Percentiles rank a stretch among this genome's conserved stretches.
phyloP scores from a whole-genome alignment of 2,888 invertebrate genomes.

The Beris chalybata region DNA sequence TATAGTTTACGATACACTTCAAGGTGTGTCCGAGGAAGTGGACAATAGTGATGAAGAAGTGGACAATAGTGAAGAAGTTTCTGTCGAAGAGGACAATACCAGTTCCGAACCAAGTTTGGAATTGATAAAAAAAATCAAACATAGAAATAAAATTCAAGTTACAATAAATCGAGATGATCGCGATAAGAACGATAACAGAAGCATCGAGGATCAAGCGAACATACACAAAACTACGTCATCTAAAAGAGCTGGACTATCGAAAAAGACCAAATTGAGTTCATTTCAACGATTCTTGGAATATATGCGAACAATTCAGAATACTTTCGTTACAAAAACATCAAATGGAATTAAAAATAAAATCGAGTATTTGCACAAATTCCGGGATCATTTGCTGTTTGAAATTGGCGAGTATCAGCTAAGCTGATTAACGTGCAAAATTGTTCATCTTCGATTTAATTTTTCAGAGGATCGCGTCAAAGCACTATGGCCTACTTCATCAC shows the following conservation, averaged over 20 bases:
- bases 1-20: background rate
- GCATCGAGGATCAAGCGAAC: background rate
- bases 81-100: background rate
- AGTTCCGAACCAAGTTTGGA: background rate
- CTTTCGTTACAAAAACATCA: slow-evolving; percentile 48
- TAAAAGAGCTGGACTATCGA: background rate
- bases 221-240: background rate
- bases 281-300: slow-evolving; percentile 51
- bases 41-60: background rate
- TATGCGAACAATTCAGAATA: slow-evolving; percentile 49
- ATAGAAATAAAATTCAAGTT: slow-evolving; percentile 15
- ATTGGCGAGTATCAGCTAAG: slow-evolving; percentile 63
- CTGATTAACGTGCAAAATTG: background rate
- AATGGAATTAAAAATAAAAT: slow-evolving; percentile 51
- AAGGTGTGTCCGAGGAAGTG: background rate
- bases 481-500: slow-evolving; percentile 54
- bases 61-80: background rate
- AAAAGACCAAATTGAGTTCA: slow-evolving; percentile 43
- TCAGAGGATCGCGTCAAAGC: slow-evolving; percentile 59
- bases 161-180: background rate
- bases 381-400: slow-evolving; percentile 62
- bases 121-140: background rate
- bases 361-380: slow-evolving; percentile 47
- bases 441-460: slow-evolving; percentile 17
- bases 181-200: background rate